Conservation (phyloP, 2,113 vertebrate species). For the Myotis brandtii region DNA sequence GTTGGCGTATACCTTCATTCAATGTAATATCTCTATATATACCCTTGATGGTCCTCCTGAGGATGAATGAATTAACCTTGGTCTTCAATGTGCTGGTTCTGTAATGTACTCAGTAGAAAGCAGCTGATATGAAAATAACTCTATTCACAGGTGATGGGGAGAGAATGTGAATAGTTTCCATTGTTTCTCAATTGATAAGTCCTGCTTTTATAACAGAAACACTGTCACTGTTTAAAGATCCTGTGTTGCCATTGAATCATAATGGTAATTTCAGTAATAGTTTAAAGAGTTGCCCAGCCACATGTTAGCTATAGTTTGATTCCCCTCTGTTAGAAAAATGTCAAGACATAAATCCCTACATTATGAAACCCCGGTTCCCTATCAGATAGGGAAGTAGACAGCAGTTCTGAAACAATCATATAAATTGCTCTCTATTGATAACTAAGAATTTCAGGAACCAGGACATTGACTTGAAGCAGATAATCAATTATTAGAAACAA, state of each 20-base stretch:
- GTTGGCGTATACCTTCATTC: constrained; percentile 63
- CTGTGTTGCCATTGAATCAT: not conserved
- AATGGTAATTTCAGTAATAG: not conserved
- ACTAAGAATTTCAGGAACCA: not conserved
- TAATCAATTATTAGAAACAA: not conserved
- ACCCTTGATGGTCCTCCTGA: constrained; percentile 61
- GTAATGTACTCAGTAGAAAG: constrained; percentile 17
- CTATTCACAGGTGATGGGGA: not conserved
- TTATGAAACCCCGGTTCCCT: not conserved
- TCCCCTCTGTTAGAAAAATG: not conserved
- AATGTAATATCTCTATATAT: constrained; percentile 45
- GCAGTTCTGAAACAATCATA: not conserved
- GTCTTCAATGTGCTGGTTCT: constrained; percentile 21
- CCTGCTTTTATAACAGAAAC: not conserved
- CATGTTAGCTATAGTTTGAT: not conserved
- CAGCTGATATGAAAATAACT: constrained; percentile 52
- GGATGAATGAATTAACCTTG: constrained; percentile 70
- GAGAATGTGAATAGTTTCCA: not conserved
- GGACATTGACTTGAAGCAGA: not conserved
- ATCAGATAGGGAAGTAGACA: not conserved
- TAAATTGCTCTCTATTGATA: not conserved
- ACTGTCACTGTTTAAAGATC: not conserved
- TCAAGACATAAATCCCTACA: not conserved
- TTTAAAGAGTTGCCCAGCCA: rapidly evolving
- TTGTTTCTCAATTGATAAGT: constrained; percentile 42